Percentiles rank a stretch among this genome's conserved stretches.
Evolutionary conservation across 2,797 vertebrate species (phyloP).

Genomic region (Pseudocheirus occidentalis): DNA sequence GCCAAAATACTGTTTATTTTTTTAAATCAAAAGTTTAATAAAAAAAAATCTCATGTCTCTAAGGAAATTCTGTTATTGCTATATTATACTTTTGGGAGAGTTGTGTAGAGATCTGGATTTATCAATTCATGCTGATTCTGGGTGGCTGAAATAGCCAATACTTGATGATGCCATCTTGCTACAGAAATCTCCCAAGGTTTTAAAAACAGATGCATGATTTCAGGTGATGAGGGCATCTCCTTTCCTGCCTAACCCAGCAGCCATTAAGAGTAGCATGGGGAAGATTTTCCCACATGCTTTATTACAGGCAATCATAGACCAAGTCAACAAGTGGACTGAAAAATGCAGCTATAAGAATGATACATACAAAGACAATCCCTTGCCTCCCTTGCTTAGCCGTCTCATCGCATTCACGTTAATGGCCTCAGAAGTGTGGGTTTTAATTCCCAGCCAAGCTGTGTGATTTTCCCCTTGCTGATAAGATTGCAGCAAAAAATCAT

Average conservation of each 20-base stretch:
- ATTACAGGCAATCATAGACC: background rate
- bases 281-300: background rate
- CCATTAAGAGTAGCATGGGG: background rate
- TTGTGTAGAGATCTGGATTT: background rate
- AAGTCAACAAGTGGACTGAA: background rate
- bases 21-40: background rate
- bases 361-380: background rate
- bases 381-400: background rate
- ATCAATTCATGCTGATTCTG: background rate
- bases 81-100: background rate
- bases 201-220: background rate
- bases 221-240: background rate
- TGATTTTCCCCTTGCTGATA: slow-evolving; percentile 56
- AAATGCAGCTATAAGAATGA: background rate
- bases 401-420: slow-evolving; percentile 41
- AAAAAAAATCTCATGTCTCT: background rate
- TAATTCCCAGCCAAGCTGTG: slow-evolving; percentile 44
- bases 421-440: slow-evolving; percentile 15
- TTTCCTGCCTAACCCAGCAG: background rate
- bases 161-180: background rate
- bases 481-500: slow-evolving; percentile 12
- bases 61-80: background rate
- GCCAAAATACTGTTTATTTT: background rate
- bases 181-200: background rate
- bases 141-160: background rate